Base-by-base conservation (phyloP, 35 echinoderm and acorn worm species). In the Amphiura filiformis region DNA sequence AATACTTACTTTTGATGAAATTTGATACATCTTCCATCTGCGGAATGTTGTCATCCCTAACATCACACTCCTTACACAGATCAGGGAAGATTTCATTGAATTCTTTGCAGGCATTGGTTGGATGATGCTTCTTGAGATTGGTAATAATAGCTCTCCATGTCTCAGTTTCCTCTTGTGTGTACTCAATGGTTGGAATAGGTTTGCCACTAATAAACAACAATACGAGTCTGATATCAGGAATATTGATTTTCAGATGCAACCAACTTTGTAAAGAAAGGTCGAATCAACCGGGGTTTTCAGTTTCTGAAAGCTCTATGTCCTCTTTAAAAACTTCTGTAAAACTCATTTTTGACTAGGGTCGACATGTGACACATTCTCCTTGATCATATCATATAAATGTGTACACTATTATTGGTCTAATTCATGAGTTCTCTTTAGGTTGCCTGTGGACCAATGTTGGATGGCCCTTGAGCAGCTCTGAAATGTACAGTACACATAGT, bases 1-100 rank as follows among this genome's bases (percentile, higher is more conserved):
- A n/a, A n/a, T 32, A 88, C 86, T 80, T 36, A 90, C 88, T 37
- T 90, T 84, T 84, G 18, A 90, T 39, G 82, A 90, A 90, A 37
- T 90, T 82, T 17, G 88, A 90, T 7, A 90, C 81, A 35, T 90
- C 88, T 34, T 90, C 88, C 32, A 90, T 34, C 39, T 90, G 88
- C 2, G 88, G 88, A 32, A 90, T 84, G 38, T 78, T n/a, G 36
- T 90, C 88, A 1, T 83, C 80, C 40, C 88, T 70, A 35, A 42
- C 33, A 40, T 79, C 32, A 11, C 76, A 88, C 34, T 47, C 39
- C 39, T 90, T 70, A 32, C 75, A 79, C 31, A 90, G 81, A 65
- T 83, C 64, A 18, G 81, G 57, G 38, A 90, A 90, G 28, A 84
- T 39, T 23, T 36, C 18, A 41, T 84, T 90, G 37, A 83, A 81